A percentile compares a stretch with the other conserved stretches of the same genome.
These are phyloP conservation scores for Austrolebias charrua DNA, from an alignment of 2,797 vertebrate species.

Conservation along the genomic window DNA sequence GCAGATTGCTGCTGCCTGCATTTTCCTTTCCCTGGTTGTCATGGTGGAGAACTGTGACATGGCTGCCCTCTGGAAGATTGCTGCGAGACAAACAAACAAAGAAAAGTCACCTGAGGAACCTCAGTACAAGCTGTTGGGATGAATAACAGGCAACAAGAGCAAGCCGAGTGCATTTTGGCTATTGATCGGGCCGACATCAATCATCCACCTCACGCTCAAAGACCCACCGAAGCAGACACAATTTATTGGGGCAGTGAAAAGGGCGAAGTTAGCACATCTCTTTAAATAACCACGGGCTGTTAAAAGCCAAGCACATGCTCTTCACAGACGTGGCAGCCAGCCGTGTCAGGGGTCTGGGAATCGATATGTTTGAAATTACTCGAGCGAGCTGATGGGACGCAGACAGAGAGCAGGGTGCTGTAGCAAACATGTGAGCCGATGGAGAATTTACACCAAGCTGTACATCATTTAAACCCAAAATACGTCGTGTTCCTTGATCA, in stretches of 20 bases:
- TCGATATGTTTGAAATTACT: slow-evolving; percentile 71
- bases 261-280: slow-evolving; percentile 76
- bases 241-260: slow-evolving; percentile 68
- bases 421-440: slow-evolving; percentile 33
- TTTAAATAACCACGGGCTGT: slow-evolving; percentile 79
- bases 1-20: slow-evolving; percentile 91
- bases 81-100: slow-evolving; percentile 12
- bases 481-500: too few relatives aligned
- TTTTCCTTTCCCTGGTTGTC: slow-evolving; percentile 86
- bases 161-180: slow-evolving; percentile 24
- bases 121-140: slow-evolving; percentile 46
- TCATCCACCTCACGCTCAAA: slow-evolving; percentile 34
- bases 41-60: slow-evolving; percentile 90
- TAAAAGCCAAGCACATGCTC: slow-evolving; percentile 65
- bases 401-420: slow-evolving; percentile 38
- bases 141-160: slow-evolving; percentile 39
- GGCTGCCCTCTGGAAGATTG: slow-evolving; percentile 71
- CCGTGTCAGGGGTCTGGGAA: slow-evolving; percentile 59
- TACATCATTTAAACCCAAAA: background rate
- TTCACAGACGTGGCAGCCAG: slow-evolving; percentile 58
- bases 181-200: slow-evolving; percentile 43
- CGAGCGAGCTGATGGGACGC: slow-evolving; percentile 53
- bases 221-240: slow-evolving; percentile 41
- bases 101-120: slow-evolving; percentile 45
- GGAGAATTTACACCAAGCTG: slow-evolving; percentile 29